Conservation (phyloP, 2,797 vertebrate genomes). For the Holocentrus rufus region DNA sequence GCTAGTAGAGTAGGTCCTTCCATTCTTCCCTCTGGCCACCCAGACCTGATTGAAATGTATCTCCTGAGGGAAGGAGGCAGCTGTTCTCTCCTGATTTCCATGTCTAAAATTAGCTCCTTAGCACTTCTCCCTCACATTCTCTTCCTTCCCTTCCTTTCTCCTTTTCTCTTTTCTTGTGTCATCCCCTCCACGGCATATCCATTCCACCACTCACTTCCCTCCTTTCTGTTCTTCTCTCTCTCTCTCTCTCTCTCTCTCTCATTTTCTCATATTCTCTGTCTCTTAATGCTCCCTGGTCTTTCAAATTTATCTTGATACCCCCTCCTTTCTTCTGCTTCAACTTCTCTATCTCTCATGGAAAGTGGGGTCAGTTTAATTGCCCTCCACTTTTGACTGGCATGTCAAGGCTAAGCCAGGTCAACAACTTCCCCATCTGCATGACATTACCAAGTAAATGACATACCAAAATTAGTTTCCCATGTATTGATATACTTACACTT, state of each 20-base stretch:
- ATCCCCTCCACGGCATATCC: conserved; percentile 69
- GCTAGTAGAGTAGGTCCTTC: conserved; percentile 76
- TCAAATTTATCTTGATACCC: conserved; percentile 66
- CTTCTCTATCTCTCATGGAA: conserved; percentile 42
- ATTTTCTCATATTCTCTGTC: conserved; percentile 69
- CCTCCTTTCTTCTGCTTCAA: conserved; percentile 50
- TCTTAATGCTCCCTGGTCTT: conserved; percentile 47
- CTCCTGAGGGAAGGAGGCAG: conserved; percentile 80
- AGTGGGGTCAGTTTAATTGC: conserved; percentile 68
- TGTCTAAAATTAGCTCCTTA: conserved; percentile 78
- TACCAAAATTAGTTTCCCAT: conserved; percentile 57
- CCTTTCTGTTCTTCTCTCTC: conserved; percentile 28
- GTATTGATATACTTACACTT: conserved; percentile 13
- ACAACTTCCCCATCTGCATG: conserved; percentile 60
- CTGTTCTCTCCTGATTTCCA: conserved; percentile 80
- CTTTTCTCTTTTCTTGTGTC: conserved; percentile 68
- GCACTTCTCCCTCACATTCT: conserved; percentile 68
- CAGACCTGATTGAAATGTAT: conserved; percentile 82
- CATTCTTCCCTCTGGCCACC: conserved; percentile 74
- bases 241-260: conserved; percentile 66
- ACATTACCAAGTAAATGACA: conserved; percentile 56
- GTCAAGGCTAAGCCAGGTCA: conserved; percentile 66
- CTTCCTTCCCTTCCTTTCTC: conserved; percentile 46
- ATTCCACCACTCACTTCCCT: conserved; percentile 57
- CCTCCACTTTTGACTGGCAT: conserved; percentile 72